Conservation (phyloP, 2,888 invertebrate species). For the Drosophila atripex region DNA sequence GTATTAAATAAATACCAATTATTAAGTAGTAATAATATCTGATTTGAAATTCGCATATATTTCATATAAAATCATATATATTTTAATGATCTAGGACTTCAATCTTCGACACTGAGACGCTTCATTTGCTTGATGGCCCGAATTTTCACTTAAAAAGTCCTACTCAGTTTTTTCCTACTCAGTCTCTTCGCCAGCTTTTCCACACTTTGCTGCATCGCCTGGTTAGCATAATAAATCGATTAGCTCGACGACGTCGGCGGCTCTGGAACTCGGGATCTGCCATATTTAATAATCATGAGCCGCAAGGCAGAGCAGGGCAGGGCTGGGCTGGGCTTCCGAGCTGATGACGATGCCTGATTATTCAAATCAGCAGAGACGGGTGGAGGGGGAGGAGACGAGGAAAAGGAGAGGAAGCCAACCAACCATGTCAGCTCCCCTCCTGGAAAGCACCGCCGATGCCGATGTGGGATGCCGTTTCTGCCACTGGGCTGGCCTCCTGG, state of each 20-base stretch:
- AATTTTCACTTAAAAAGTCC: conserved; percentile 7
- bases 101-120: conserved; percentile 38
- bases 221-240: conserved; percentile 80
- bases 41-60: too few species aligned
- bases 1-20: too few species aligned
- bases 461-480: conserved; percentile 5
- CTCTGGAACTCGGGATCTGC: conserved; percentile 59
- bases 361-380: conserved; percentile 60
- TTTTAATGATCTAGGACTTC: neutral
- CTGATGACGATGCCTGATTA: conserved; percentile 73
- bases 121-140: conserved; percentile 66
- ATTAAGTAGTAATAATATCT: too few species aligned
- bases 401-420: conserved; percentile 8
- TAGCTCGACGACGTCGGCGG: conserved; percentile 54
- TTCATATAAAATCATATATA: too few species aligned
- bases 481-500: conserved; percentile 1
- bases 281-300: conserved; percentile 77
- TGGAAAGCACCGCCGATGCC: conserved; percentile 3
- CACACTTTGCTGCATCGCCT: conserved; percentile 73
- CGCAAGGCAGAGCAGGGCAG: conserved; percentile 8
- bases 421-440: conserved; percentile 3
- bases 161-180: neutral
- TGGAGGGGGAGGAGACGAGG: neutral
- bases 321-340: conserved; percentile 16
- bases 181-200: conserved; percentile 31